phyloP scores from a whole-genome alignment of 2,888 invertebrate species.

The Caenorhabditis sp. region DNA sequence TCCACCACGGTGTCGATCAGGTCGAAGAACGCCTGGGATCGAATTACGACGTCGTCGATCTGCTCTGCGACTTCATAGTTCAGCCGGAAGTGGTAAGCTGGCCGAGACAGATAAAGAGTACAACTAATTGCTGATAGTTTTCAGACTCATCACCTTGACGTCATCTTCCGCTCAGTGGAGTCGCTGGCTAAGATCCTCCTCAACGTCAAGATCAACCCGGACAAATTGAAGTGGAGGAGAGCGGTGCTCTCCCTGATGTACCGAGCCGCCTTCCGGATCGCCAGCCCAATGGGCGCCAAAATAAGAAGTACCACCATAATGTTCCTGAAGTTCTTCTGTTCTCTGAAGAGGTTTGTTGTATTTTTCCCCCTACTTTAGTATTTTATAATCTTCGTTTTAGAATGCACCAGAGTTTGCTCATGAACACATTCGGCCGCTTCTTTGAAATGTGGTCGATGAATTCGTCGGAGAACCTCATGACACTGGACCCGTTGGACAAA shows the following conservation, averaged over 20 bases:
- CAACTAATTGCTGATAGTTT: no score
- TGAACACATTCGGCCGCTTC: conserved; percentile 28
- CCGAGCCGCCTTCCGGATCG: conserved; percentile 15
- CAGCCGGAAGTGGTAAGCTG: no score
- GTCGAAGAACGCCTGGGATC: no score
- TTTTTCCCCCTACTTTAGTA: no score
- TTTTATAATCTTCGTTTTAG: no score
- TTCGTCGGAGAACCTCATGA: no score
- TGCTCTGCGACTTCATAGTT: no score
- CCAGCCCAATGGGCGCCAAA: not conserved
- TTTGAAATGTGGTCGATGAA: conserved; percentile 23
- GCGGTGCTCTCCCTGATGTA: conserved; percentile 19
- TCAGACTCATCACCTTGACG: no score
- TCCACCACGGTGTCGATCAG: conserved; percentile 9
- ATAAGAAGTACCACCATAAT: conserved; percentile 32
- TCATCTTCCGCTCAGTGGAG: no score
- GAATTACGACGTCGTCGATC: no score
- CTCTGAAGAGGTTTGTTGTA: not conserved
- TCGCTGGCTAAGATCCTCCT: conserved; percentile 18
- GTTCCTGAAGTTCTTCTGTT: conserved; percentile 33
- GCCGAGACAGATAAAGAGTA: no score
- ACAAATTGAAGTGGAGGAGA: conserved; percentile 2
- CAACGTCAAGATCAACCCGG: not conserved
- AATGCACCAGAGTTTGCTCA: conserved; percentile 21
- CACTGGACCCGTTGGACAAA: not conserved